These are phyloP conservation scores for Zhengitettix transpicula DNA, from an alignment of 2,888 invertebrate species.

Conservation along the genomic window DNA sequence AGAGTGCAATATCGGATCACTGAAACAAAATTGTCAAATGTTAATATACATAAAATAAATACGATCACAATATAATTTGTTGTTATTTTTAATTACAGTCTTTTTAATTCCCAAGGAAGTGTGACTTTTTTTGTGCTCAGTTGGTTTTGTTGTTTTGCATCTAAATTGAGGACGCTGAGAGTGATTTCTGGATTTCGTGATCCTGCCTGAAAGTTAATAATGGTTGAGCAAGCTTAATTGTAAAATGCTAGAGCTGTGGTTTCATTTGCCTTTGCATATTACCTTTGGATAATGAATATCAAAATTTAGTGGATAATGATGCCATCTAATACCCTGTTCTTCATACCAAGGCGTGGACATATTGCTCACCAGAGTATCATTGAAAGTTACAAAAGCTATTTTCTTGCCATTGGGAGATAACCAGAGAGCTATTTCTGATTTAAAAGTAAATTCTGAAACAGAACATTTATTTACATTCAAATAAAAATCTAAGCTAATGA, in stretches of 20 bases:
- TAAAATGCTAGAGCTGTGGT: too few relatives aligned
- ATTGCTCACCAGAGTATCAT: constrained; percentile 52
- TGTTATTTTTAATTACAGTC: background rate
- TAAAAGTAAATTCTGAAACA: constrained; percentile 73
- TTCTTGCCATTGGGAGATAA: constrained; percentile 65
- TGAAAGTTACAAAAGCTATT: constrained; percentile 65
- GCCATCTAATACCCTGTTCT: too few relatives aligned
- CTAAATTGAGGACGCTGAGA: background rate
- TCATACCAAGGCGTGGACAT: constrained; percentile 46
- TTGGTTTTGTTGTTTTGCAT: background rate
- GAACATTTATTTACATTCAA: background rate
- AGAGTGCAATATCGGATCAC: background rate
- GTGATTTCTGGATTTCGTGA: background rate
- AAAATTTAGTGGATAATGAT: too few relatives aligned
- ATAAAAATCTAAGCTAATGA: too few relatives aligned
- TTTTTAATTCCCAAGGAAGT: background rate
- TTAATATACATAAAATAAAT: background rate
- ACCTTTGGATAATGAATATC: too few relatives aligned
- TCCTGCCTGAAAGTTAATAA: background rate
- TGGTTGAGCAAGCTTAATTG: too few relatives aligned
- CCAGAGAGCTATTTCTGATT: constrained; percentile 73
- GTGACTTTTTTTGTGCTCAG: background rate
- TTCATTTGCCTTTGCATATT: too few relatives aligned
- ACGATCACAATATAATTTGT: background rate
- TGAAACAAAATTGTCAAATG: background rate